Evolutionary conservation across 2,797 vertebrate genomes (phyloP).

Genomic region (Sebastes trivittatus): DNA sequence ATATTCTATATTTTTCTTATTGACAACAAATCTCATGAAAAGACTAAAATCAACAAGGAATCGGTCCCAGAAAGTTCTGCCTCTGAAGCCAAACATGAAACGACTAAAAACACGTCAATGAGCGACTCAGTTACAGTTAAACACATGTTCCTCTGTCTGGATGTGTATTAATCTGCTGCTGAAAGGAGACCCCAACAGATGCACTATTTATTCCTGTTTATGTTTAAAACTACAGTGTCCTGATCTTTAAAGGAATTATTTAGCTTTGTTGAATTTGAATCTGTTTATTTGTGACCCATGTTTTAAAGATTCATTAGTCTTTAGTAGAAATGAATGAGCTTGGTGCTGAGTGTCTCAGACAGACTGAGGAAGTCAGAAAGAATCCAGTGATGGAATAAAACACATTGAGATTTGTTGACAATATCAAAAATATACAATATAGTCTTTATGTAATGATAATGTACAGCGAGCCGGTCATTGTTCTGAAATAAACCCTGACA

Average conservation of each 20-base stretch:
- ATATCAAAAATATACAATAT: background rate
- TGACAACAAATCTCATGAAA: conserved; percentile 12
- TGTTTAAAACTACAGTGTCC: background rate
- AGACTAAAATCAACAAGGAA: background rate
- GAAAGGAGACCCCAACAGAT: background rate
- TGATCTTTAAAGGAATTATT: background rate
- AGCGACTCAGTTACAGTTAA: background rate
- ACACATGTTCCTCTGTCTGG: background rate
- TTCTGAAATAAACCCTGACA: too few relatives aligned
- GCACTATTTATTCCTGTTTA: background rate
- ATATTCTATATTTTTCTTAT: conserved; percentile 1
- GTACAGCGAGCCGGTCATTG: too few relatives aligned
- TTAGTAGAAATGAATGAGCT: background rate
- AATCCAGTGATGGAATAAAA: background rate
- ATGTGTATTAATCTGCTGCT: background rate
- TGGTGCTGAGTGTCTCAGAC: background rate
- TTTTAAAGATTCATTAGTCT: background rate
- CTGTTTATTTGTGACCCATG: background rate
- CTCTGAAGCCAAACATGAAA: background rate
- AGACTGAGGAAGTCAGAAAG: background rate
- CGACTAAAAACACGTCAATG: background rate
- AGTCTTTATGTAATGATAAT: too few relatives aligned
- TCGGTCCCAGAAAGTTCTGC: background rate
- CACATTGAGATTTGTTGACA: conserved; percentile 5
- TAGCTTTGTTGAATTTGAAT: background rate